phyloP scores from a whole-genome alignment of 1,140 invertebrate species.

The Eupristina koningsbergeri region DNA sequence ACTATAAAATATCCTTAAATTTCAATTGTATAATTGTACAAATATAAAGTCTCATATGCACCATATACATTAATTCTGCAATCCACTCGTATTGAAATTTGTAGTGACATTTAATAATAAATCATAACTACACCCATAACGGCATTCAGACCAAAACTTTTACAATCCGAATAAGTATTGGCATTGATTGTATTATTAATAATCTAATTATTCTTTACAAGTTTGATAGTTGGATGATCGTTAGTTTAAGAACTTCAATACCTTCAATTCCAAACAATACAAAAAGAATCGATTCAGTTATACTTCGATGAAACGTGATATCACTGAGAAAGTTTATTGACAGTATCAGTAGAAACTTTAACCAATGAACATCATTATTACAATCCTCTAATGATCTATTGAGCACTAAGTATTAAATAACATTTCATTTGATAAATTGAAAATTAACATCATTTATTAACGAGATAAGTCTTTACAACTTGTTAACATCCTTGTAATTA shows the following conservation, averaged over 20 bases:
- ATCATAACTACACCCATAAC: not conserved
- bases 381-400: conserved; percentile 3
- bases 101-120: not conserved
- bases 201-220: conserved; percentile 37
- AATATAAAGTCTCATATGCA: no score
- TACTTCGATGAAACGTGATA: conserved; percentile 13
- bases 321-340: not conserved
- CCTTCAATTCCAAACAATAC: conserved; percentile 29
- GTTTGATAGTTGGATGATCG: conserved; percentile 19
- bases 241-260: conserved; percentile 23
- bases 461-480: not conserved
- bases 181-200: not conserved
- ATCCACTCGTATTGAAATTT: no score
- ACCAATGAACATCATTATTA: conserved; percentile 26
- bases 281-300: conserved; percentile 23
- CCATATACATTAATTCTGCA: no score
- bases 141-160: not conserved
- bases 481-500: no score
- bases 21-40: no score
- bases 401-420: not conserved
- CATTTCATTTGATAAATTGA: conserved; percentile 1
- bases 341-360: conserved; percentile 26
- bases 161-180: not conserved
- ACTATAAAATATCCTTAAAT: no score
- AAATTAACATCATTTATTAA: not conserved